Conservation (phyloP, 2,797 vertebrate genomes). For the Sebastes matsubarae region DNA sequence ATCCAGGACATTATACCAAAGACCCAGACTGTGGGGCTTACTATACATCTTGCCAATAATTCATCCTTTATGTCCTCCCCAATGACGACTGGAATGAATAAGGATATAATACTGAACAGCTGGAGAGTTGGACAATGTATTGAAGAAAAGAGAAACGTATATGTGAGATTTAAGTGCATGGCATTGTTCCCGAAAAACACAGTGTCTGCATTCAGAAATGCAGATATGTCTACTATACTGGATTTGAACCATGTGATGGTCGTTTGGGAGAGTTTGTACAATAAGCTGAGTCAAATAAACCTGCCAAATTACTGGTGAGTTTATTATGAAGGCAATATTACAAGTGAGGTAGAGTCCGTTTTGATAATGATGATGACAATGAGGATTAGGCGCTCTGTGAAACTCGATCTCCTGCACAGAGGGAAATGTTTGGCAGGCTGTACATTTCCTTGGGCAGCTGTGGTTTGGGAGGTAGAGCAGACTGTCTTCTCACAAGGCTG, state of each 20-base stretch:
- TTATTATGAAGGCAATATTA: slow-evolving; percentile 1
- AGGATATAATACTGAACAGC: slow-evolving; percentile 42
- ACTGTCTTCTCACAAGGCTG: background rate
- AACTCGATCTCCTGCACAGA: background rate
- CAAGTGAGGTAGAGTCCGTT: background rate
- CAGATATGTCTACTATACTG: background rate
- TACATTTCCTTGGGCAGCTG: background rate
- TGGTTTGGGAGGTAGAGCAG: background rate
- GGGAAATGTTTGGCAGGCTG: slow-evolving; percentile 7
- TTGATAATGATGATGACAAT: slow-evolving; percentile 19
- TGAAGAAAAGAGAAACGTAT: slow-evolving; percentile 1
- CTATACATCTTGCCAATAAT: slow-evolving; percentile 8
- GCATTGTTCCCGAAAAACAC: background rate
- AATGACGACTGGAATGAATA: slow-evolving; percentile 21
- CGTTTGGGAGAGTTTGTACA: background rate
- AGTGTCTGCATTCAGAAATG: background rate
- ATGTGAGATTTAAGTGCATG: background rate
- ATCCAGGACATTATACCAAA: slow-evolving; percentile 15
- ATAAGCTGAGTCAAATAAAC: slow-evolving; percentile 3
- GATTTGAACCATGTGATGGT: background rate
- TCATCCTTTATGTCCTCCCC: slow-evolving; percentile 24
- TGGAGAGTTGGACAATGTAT: slow-evolving; percentile 10
- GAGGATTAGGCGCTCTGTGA: background rate
- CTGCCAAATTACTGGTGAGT: background rate
- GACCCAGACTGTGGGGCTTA: slow-evolving; percentile 5